A percentile compares a stretch with the other conserved stretches of the same genome.
Evolutionary conservation across 2,888 invertebrate species (phyloP).

Genomic region (Petrolisthes cinctipes): DNA sequence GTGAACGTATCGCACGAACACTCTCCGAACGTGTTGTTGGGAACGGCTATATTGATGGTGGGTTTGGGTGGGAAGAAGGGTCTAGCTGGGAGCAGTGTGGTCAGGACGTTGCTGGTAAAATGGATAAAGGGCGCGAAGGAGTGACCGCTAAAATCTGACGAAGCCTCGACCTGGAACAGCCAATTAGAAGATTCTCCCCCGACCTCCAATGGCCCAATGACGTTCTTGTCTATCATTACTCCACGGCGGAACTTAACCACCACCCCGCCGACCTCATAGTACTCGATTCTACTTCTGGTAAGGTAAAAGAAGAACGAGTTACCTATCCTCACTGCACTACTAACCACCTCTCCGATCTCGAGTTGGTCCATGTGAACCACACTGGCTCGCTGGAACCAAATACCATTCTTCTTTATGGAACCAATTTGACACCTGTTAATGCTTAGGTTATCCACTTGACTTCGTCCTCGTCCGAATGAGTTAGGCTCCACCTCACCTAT

Average conservation of each 20-base stretch:
- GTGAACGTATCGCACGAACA: slow-evolving; percentile 18
- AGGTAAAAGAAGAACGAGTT: slow-evolving; percentile 29
- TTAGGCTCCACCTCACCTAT: slow-evolving; percentile 15
- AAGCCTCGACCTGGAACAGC: slow-evolving; percentile 13
- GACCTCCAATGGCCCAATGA: background rate
- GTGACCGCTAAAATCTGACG: background rate
- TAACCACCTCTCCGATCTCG: background rate
- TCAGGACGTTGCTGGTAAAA: slow-evolving; percentile 34
- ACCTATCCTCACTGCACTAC: background rate
- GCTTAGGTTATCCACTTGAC: slow-evolving; percentile 14
- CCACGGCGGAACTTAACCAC: slow-evolving; percentile 17
- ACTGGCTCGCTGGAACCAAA: slow-evolving; percentile 23
- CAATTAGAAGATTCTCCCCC: background rate
- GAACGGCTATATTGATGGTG: slow-evolving; percentile 29
- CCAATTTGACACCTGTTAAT: slow-evolving; percentile 17
- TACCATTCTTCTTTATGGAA: background rate
- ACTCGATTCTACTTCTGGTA: slow-evolving; percentile 21
- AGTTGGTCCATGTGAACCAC: slow-evolving; percentile 23
- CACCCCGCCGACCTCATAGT: slow-evolving; percentile 29
- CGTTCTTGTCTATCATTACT: slow-evolving; percentile 34
- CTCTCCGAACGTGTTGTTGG: slow-evolving; percentile 37
- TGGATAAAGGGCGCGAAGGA: slow-evolving; percentile 26
- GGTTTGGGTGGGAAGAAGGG: slow-evolving; percentile 30
- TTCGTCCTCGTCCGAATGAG: slow-evolving; percentile 26
- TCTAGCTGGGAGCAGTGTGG: background rate